These are phyloP conservation scores for Dreissena polymorpha DNA, from an alignment of 1,140 invertebrate species.

Conservation along the genomic window DNA sequence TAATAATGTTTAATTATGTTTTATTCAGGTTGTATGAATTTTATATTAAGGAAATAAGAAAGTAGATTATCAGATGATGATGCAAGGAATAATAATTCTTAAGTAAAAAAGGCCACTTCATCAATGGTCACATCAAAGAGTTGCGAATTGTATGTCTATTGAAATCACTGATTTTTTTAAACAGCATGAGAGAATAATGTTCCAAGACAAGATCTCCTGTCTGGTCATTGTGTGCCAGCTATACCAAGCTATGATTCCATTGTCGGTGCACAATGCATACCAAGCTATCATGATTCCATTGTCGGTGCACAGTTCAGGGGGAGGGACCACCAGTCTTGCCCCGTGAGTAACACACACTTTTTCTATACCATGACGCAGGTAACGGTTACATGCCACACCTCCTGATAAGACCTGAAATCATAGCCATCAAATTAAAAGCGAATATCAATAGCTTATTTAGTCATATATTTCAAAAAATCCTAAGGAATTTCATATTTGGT, in stretches of 20 bases:
- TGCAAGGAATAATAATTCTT: too few relatives aligned
- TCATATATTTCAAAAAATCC: too few relatives aligned
- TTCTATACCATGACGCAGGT: slow-evolving; percentile 86
- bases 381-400: slow-evolving; percentile 96
- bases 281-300: slow-evolving; percentile 99
- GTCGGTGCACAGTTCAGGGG: slow-evolving; percentile 94
- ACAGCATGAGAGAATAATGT: not conserved
- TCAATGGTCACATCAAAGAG: not conserved
- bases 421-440: slow-evolving; percentile 6
- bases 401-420: slow-evolving; percentile 92
- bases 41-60: too few relatives aligned
- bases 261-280: slow-evolving; percentile 96
- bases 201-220: not conserved
- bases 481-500: not conserved
- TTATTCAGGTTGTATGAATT: too few relatives aligned
- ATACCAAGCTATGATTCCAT: slow-evolving; percentile 94
- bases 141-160: slow-evolving; percentile 9
- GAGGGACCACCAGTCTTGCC: slow-evolving; percentile 88
- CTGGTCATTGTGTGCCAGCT: not conserved
- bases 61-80: too few relatives aligned
- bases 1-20: too few relatives aligned
- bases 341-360: slow-evolving; percentile 85
- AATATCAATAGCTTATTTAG: too few relatives aligned
- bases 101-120: too few relatives aligned
- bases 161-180: slow-evolving; percentile 15